Percentiles rank a stretch among this genome's conserved stretches.
These are phyloP conservation scores for Sinocyclocheilus anophthalmus DNA, from an alignment of 2,113 vertebrate genomes.

Conservation along the genomic window DNA sequence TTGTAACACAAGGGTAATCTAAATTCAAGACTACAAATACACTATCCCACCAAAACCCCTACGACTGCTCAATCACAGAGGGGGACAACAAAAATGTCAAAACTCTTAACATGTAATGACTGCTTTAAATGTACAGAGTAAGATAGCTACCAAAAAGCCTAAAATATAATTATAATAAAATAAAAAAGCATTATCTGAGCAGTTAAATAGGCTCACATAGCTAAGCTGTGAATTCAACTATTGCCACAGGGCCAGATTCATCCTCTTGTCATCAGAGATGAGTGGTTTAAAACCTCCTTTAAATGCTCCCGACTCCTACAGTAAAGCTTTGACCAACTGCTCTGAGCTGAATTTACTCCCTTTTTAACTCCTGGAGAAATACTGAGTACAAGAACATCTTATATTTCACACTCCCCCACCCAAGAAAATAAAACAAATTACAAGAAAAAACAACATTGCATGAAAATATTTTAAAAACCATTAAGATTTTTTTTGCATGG, in stretches of 20 bases:
- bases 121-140: constrained; percentile 45
- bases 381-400: constrained; percentile 9
- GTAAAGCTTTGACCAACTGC: constrained; percentile 52
- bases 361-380: constrained; percentile 45
- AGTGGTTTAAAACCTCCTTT: not conserved
- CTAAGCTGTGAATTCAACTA: constrained; percentile 43
- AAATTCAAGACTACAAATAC: constrained; percentile 26
- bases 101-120: constrained; percentile 25
- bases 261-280: not conserved
- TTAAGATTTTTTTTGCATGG: not conserved
- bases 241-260: constrained; percentile 20
- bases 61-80: too few species aligned
- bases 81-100: constrained; percentile 15
- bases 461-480: not conserved
- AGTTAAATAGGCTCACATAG: constrained; percentile 44
- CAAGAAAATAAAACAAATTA: not conserved
- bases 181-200: constrained; percentile 43
- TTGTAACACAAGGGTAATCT: constrained; percentile 9
- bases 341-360: constrained; percentile 24
- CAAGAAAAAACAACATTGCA: not conserved
- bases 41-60: constrained; percentile 20
- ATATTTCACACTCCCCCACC: not conserved
- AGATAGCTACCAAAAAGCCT: constrained; percentile 37
- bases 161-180: not conserved
- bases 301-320: not conserved